phyloP scores from a whole-genome alignment of 2,888 invertebrate species.

The Drosophila picticornis region DNA sequence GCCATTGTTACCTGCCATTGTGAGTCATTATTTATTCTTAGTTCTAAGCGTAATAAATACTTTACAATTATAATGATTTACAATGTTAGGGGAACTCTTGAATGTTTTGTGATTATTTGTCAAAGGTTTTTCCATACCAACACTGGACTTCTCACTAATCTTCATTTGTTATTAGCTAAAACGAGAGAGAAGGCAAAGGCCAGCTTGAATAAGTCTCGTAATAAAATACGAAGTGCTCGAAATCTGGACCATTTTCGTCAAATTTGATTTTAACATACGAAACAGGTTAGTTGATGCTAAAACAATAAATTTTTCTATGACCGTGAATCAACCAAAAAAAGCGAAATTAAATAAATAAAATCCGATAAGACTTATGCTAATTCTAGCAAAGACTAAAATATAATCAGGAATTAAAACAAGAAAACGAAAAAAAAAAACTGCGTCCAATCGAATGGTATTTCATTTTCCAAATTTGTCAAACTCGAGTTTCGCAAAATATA shows the following conservation, averaged over 20 bases:
- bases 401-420: slow-evolving; percentile 6
- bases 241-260: slow-evolving; percentile 8
- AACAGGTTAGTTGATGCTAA: slow-evolving; percentile 21
- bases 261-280: not conserved
- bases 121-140: not conserved
- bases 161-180: slow-evolving; percentile 1
- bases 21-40: slow-evolving; percentile 5
- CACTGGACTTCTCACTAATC: slow-evolving; percentile 1
- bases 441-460: not conserved
- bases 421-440: not conserved
- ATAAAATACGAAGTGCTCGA: slow-evolving; percentile 4
- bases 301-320: slow-evolving; percentile 24
- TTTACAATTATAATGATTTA: slow-evolving; percentile 4
- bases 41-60: not conserved
- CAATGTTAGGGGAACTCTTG: not conserved
- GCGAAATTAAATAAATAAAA: slow-evolving; percentile 7
- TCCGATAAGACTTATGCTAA: slow-evolving; percentile 3
- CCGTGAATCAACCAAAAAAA: slow-evolving; percentile 22
- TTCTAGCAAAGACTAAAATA: not conserved
- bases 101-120: not conserved
- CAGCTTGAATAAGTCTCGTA: slow-evolving; percentile 3
- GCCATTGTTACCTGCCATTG: not conserved
- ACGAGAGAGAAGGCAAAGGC: slow-evolving; percentile 14
- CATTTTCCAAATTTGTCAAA: slow-evolving; percentile 5
- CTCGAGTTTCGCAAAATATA: not conserved